Evolutionary conservation across 2,113 vertebrate species (phyloP).

Genomic region (Erythrolamprus reginae): DNA sequence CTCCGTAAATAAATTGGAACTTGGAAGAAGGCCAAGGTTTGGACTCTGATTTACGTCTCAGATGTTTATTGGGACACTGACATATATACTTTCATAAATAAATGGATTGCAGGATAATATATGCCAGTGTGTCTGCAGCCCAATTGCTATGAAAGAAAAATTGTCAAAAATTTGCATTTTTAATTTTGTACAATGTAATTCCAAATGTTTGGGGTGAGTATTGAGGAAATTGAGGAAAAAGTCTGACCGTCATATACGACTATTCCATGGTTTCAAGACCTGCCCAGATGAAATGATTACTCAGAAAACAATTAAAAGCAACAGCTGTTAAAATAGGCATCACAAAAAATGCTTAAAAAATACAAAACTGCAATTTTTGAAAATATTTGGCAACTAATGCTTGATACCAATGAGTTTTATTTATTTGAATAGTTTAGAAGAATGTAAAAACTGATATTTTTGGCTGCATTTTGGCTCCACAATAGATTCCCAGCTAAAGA

Average conservation of each 20-base stretch:
- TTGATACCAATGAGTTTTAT: not conserved
- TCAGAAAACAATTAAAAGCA: not conserved
- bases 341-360: not conserved
- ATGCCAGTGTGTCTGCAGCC: not conserved
- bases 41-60: no score
- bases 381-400: not conserved
- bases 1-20: no score
- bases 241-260: not conserved
- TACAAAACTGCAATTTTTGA: not conserved
- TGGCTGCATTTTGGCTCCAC: not conserved
- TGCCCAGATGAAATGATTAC: not conserved
- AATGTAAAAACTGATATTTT: not conserved
- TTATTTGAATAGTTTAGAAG: not conserved
- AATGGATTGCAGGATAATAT: not conserved
- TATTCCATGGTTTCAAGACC: not conserved
- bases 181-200: not conserved
- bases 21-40: no score
- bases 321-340: not conserved
- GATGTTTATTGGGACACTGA: no score
- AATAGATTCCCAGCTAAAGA: not conserved
- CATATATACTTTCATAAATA: not conserved
- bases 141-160: not conserved
- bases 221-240: not conserved
- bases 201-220: not conserved
- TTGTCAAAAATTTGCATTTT: not conserved